A percentile compares a stretch with the other conserved stretches of the same genome.
Evolutionary conservation across 2,888 invertebrate species (phyloP).

Genomic region (Aphodius granarius): DNA sequence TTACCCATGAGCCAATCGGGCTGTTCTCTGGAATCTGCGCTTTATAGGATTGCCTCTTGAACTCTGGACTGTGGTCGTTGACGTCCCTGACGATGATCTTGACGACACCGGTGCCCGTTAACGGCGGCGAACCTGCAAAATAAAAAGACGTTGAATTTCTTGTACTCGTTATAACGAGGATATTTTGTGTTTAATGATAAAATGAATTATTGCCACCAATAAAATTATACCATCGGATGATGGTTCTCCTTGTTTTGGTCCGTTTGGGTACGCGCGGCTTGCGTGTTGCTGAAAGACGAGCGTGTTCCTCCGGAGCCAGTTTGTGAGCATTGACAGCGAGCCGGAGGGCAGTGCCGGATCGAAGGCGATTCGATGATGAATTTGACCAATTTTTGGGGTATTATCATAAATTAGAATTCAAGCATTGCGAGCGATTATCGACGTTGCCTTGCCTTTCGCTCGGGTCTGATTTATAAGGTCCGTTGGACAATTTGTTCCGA

Average conservation of each 20-base stretch:
- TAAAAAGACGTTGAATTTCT: too few relatives aligned
- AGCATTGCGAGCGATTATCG: slow-evolving; percentile 25
- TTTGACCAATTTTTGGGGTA: slow-evolving; percentile 18
- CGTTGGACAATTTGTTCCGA: background rate
- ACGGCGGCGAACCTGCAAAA: slow-evolving; percentile 89
- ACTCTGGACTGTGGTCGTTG: slow-evolving; percentile 91
- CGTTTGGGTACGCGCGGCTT: background rate
- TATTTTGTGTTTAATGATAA: slow-evolving; percentile 10
- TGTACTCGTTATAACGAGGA: background rate
- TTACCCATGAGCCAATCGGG: slow-evolving; percentile 74
- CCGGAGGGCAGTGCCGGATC: background rate
- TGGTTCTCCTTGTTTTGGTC: slow-evolving; percentile 3
- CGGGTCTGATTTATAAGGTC: background rate
- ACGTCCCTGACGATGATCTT: slow-evolving; percentile 89
- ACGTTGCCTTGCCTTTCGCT: background rate
- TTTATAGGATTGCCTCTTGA: slow-evolving; percentile 78
- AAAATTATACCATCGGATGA: background rate
- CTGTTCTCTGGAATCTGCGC: slow-evolving; percentile 82
- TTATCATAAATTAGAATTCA: slow-evolving; percentile 24
- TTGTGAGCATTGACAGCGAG: background rate
- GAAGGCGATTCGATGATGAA: slow-evolving; percentile 16
- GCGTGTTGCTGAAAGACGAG: background rate
- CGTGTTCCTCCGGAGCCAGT: background rate
- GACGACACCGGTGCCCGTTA: slow-evolving; percentile 91
- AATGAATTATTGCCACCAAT: slow-evolving; percentile 4